Percentiles rank a stretch among this genome's conserved stretches.
These are phyloP conservation scores for Coccyzus lansbergi DNA, from an alignment of 2,797 vertebrate genomes.

Conservation along the genomic window DNA sequence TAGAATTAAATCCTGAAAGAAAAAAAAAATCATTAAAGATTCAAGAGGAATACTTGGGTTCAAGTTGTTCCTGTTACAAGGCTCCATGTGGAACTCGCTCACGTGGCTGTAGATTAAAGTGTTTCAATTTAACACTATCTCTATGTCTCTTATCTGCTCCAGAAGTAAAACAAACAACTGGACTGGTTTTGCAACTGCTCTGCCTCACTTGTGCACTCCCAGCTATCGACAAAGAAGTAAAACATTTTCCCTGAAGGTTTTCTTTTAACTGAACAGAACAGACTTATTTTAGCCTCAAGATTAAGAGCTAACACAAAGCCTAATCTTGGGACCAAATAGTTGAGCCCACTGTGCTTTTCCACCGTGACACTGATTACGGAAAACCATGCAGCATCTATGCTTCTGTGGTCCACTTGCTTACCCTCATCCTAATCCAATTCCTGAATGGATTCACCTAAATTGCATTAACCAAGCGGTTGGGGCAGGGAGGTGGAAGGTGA, in stretches of 20 bases:
- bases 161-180: fast-evolving
- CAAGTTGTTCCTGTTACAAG: not conserved
- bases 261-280: not conserved
- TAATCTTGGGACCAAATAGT: not conserved
- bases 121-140: not conserved
- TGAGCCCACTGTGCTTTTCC: not conserved
- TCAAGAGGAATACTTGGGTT: not conserved
- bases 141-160: not conserved
- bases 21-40: slow-evolving; percentile 27
- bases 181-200: not conserved
- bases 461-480: not conserved
- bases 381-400: not conserved
- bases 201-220: not conserved
- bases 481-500: not conserved
- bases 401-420: fast-evolving
- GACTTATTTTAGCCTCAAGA: not conserved
- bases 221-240: not conserved
- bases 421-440: fast-evolving
- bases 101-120: not conserved
- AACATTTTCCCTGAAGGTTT: not conserved
- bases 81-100: not conserved
- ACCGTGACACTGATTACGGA: not conserved
- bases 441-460: not conserved
- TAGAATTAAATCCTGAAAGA: not conserved
- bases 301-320: not conserved